These are phyloP conservation scores for Haplochromis vanheusdeni DNA, from an alignment of 2,113 vertebrate species.

Conservation along the genomic window DNA sequence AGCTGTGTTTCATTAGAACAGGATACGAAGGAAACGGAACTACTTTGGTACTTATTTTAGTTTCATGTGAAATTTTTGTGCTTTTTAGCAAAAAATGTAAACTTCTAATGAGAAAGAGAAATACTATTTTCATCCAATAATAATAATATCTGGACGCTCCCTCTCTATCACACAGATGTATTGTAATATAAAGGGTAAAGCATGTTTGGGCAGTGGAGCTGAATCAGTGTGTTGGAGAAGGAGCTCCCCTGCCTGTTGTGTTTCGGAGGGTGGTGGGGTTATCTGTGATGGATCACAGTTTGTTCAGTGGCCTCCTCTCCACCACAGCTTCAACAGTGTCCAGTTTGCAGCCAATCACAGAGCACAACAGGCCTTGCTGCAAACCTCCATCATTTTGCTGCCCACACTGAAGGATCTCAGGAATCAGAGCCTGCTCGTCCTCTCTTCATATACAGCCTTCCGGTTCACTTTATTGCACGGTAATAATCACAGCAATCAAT, in stretches of 20 bases:
- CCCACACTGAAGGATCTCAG: neutral
- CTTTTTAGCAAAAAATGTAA: neutral
- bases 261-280: neutral
- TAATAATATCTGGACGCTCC: neutral
- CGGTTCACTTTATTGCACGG: neutral
- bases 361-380: neutral
- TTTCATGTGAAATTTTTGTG: neutral
- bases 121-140: neutral
- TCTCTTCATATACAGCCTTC: neutral
- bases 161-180: neutral
- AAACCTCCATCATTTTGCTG: neutral
- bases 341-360: neutral
- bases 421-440: neutral
- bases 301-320: neutral
- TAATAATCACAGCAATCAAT: neutral
- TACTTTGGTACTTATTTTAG: neutral
- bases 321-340: neutral
- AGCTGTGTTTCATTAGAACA: neutral
- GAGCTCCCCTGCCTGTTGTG: neutral
- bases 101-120: neutral
- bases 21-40: neutral
- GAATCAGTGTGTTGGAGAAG: neutral
- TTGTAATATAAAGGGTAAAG: neutral
- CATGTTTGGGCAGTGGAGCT: neutral
- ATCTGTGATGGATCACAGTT: neutral